Base-by-base conservation (phyloP, 2,797 vertebrate species). In the Pelodytes ibericus region DNA sequence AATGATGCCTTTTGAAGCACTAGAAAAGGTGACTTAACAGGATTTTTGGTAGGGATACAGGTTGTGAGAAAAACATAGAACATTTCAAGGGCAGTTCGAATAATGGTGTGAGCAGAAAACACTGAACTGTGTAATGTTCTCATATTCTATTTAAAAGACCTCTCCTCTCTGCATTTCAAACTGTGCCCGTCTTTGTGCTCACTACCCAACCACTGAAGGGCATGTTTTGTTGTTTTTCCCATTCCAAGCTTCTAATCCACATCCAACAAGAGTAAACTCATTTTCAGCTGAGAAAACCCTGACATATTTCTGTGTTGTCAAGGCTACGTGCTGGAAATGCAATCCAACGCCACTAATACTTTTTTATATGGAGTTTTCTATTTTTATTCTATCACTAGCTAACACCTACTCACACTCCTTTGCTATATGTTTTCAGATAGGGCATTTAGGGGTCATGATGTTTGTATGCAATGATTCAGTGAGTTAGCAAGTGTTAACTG, bases 301-400 rank as follows among this genome's bases (percentile, higher is more conserved):
- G 57, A 56, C 74, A 76, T 70, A 70, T 70, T 53, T 62, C 26
- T 51, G 18, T 67, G 76, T 78, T 78, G 76, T 78, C 76, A 78
- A 78, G 76, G 63, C 62, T 78, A 72, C 76, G 13, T 36, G 29
- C 41, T 67, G 58, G 41, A 64, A 72, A 72, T 53, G 69, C 41
- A 68, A 68, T 68, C 49, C 70, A 39, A 53, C 60, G 70, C 70
- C 33, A 78, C 63, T 41, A 41, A 51, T 61, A 30, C 24, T 53
- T 66, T 68, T 75, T 78, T 60, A 72, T 68, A 68, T 36, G 59
- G 53, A 59, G 56, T 62, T 68, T 77, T 72, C 70, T 72, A 72
- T 78, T 78, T 78, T 78, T 4, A 24, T 30, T 66, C 36, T 39
- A 36, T 72, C 70, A 39, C 64, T 39, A 49, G 29, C 53, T 39